A percentile compares a stretch with the other conserved stretches of the same genome.
Evolutionary conservation across 2,888 invertebrate species (phyloP).

Genomic region (Ecliptopera silaceata): DNA sequence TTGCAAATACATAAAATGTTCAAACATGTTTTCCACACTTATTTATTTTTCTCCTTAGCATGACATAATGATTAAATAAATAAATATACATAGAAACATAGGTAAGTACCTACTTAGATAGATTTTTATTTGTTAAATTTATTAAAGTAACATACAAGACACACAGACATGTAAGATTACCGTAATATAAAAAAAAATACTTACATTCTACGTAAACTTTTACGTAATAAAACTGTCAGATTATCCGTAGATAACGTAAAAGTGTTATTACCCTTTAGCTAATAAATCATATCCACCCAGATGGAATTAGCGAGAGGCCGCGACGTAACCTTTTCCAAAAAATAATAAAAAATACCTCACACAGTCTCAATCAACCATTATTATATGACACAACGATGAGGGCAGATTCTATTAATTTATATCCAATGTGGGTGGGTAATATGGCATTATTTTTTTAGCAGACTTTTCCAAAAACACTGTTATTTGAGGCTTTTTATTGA

Average conservation of each 20-base stretch:
- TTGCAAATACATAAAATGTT: no score
- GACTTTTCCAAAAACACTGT: slow-evolving; percentile 63
- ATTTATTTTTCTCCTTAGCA: no score
- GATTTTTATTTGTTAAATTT: no score
- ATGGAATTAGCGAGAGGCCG: slow-evolving; percentile 66
- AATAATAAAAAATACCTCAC: slow-evolving; percentile 80
- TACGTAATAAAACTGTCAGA: not conserved
- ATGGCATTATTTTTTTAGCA: slow-evolving; percentile 75
- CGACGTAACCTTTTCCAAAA: slow-evolving; percentile 60
- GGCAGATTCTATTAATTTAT: slow-evolving; percentile 82
- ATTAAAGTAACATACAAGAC: no score
- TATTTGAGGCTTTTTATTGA: slow-evolving; percentile 70
- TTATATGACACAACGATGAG: slow-evolving; percentile 77
- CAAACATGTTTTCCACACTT: no score
- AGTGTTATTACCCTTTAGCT: slow-evolving; percentile 55
- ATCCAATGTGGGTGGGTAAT: slow-evolving; percentile 81
- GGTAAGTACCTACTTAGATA: no score
- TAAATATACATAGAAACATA: no score
- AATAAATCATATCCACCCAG: slow-evolving; percentile 70
- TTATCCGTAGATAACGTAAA: slow-evolving; percentile 30
- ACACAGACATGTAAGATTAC: no score
- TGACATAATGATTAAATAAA: no score
- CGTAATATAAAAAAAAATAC: no score
- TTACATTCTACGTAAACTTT: no score
- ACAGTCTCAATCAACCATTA: slow-evolving; percentile 76